Conservation (phyloP, 2,113 vertebrate species). For the Marcusenius ussheri region DNA sequence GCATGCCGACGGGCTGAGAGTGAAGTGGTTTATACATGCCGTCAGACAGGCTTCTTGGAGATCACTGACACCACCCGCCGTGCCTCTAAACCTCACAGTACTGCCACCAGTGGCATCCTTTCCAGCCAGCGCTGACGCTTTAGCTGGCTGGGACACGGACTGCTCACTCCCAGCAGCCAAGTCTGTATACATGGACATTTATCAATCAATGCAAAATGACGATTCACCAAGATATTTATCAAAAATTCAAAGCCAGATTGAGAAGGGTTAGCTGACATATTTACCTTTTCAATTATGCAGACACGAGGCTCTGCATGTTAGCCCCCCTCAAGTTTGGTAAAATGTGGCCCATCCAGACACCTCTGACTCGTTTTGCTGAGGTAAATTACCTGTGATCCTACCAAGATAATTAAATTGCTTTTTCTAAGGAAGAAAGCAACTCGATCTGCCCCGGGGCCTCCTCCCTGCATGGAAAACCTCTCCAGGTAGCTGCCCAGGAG, state of each 20-base stretch:
- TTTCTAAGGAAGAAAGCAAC: background rate
- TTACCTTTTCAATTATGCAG: background rate
- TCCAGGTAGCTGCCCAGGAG: no score
- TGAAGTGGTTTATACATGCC: background rate
- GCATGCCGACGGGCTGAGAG: background rate
- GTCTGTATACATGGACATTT: background rate
- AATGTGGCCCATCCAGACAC: background rate
- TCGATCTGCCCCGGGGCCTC: no score
- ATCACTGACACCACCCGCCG: background rate
- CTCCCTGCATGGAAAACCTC: no score
- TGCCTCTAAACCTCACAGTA: background rate
- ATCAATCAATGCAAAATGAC: background rate
- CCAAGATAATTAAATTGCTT: conserved; percentile 19
- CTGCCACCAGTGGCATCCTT: background rate
- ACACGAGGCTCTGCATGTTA: background rate
- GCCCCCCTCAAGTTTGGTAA: background rate
- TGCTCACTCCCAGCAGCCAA: background rate
- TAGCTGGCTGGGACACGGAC: background rate
- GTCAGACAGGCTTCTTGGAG: background rate
- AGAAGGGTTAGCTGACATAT: background rate
- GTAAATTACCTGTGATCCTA: background rate
- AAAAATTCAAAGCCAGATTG: background rate
- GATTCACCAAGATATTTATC: background rate
- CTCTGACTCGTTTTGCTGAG: background rate
- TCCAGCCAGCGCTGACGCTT: background rate